Percentiles rank a stretch among this genome's conserved stretches.
These are phyloP conservation scores for Noctua janthe DNA, from an alignment of 2,888 invertebrate species.

Conservation along the genomic window DNA sequence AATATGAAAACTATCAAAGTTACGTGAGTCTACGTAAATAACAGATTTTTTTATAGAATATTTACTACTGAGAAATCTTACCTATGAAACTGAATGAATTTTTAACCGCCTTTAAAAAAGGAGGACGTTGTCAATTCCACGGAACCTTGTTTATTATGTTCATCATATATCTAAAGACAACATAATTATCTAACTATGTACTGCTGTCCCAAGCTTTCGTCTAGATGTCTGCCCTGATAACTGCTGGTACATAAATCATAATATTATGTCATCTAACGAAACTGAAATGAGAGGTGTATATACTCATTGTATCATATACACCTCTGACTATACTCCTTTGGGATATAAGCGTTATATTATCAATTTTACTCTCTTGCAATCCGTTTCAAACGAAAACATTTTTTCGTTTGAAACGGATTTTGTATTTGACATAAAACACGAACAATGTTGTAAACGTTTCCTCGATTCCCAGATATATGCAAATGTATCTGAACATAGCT, in stretches of 20 bases:
- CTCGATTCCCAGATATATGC: constrained; percentile 32
- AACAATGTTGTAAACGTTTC: constrained; percentile 7
- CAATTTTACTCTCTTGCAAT: neutral
- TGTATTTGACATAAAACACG: constrained; percentile 1
- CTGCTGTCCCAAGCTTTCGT: no score
- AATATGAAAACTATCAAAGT: neutral
- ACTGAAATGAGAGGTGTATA: neutral
- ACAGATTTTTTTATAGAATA: neutral
- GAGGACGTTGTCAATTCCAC: neutral
- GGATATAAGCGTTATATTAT: neutral
- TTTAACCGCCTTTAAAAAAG: neutral
- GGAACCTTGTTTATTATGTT: neutral
- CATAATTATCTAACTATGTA: neutral
- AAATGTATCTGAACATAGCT: constrained; percentile 32
- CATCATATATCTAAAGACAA: neutral
- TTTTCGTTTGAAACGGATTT: no score
- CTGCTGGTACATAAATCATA: neutral
- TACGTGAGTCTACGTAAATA: no score
- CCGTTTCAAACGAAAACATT: neutral
- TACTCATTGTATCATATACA: neutral
- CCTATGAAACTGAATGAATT: neutral
- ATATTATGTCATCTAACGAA: neutral
- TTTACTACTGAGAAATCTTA: neutral
- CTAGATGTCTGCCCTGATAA: neutral
- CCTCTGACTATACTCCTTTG: neutral